phyloP scores from a whole-genome alignment of 2,888 invertebrate genomes.

The Apamea monoglypha region DNA sequence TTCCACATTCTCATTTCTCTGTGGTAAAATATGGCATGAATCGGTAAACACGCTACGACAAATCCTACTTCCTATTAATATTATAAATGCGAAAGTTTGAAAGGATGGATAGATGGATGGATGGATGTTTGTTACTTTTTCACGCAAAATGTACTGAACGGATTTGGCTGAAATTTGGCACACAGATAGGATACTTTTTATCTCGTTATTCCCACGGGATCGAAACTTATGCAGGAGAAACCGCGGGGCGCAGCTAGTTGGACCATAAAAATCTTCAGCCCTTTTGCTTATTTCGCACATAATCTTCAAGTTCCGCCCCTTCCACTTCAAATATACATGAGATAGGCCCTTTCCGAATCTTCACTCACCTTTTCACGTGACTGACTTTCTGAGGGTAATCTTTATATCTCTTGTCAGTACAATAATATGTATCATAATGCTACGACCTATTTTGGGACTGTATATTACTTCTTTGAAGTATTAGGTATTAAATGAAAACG shows the following conservation, averaged over 20 bases:
- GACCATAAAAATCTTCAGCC: background rate
- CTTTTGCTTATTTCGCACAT: constrained; percentile 38
- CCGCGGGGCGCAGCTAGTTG: too few relatives aligned
- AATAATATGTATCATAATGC: constrained; percentile 5
- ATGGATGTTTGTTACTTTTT: too few relatives aligned
- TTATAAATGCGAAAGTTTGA: too few relatives aligned
- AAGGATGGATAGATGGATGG: too few relatives aligned
- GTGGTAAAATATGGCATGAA: background rate
- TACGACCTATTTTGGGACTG: constrained; percentile 3
- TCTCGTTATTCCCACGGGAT: too few relatives aligned
- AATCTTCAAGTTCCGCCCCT: constrained; percentile 35
- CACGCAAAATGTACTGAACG: too few relatives aligned
- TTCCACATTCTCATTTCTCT: background rate
- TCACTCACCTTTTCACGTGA: constrained; percentile 20
- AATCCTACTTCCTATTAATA: background rate
- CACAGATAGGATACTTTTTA: too few relatives aligned
- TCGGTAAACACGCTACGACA: background rate
- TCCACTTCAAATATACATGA: constrained; percentile 12
- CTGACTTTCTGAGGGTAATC: constrained; percentile 4
- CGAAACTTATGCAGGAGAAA: too few relatives aligned
- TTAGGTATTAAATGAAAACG: background rate
- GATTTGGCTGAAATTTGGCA: too few relatives aligned
- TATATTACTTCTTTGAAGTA: background rate
- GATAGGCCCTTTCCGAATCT: constrained; percentile 27
- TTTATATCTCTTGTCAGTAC: constrained; percentile 4